Conservation (phyloP, 2,888 invertebrate species). For the Ceraclea dissimilis region DNA sequence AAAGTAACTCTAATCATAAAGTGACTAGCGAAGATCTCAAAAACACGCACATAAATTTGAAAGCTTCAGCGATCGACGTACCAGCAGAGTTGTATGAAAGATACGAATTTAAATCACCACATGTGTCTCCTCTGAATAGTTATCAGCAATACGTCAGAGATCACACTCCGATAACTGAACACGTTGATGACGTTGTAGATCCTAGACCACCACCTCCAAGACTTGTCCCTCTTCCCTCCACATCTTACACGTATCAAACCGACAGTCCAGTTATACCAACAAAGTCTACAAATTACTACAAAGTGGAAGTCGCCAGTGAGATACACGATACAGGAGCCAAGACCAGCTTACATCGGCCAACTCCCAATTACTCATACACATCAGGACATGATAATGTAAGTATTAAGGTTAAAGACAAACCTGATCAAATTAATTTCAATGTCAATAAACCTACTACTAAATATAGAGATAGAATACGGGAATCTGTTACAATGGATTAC, state of each 20-base stretch:
- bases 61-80: conserved; percentile 21
- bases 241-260: conserved; percentile 27
- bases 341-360: neutral
- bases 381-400: conserved; percentile 23
- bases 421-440: conserved; percentile 4
- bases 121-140: conserved; percentile 1
- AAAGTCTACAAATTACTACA: conserved; percentile 36
- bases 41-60: conserved; percentile 20
- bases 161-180: conserved; percentile 43
- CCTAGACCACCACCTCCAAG: conserved; percentile 31
- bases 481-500: too few relatives aligned
- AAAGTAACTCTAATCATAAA: conserved; percentile 26
- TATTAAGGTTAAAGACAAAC: conserved; percentile 14
- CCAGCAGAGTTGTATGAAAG: conserved; percentile 7
- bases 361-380: conserved; percentile 4
- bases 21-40: conserved; percentile 13
- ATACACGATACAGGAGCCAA: conserved; percentile 27
- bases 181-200: conserved; percentile 40
- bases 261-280: conserved; percentile 29
- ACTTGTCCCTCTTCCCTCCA: conserved; percentile 27
- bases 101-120: conserved; percentile 10
- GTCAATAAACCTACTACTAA: conserved; percentile 1
- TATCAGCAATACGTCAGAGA: conserved; percentile 29
- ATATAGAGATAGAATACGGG: conserved; percentile 3
- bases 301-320: conserved; percentile 36